phyloP scores from a whole-genome alignment of 2,113 vertebrate species.

The Psilopsiagon aymara region DNA sequence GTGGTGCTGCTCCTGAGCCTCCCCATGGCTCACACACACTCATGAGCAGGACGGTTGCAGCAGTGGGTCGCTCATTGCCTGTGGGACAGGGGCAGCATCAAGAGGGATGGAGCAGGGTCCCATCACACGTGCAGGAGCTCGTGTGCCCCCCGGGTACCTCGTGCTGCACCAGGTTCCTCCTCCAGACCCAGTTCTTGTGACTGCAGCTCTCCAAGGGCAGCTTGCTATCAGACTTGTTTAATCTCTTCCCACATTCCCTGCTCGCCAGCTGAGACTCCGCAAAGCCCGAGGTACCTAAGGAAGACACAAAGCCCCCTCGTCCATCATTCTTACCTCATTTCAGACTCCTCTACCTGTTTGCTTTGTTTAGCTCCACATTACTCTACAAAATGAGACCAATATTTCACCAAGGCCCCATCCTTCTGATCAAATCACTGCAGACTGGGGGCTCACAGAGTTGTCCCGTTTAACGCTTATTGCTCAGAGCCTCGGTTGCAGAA shows the following conservation, averaged over 20 bases:
- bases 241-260: not conserved
- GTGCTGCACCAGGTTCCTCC: not conserved
- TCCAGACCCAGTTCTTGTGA: not conserved
- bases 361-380: not conserved
- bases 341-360: not conserved
- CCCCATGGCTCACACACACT: fast-evolving
- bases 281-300: not conserved
- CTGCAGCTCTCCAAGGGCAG: not conserved
- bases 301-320: not conserved
- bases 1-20: not conserved
- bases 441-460: not conserved
- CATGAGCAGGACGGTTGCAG: not conserved
- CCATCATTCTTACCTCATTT: not conserved
- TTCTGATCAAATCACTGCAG: not conserved
- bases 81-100: not conserved
- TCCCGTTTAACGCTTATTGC: not conserved
- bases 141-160: too few relatives aligned
- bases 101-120: not conserved
- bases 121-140: fast-evolving
- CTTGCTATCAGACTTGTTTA: not conserved
- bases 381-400: not conserved
- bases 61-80: not conserved
- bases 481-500: not conserved
- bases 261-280: not conserved
- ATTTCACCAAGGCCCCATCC: not conserved